A percentile compares a stretch with the other conserved stretches of the same genome.
Conservation (phyloP, 1,140 invertebrate genomes). For the Cydia amplana region DNA sequence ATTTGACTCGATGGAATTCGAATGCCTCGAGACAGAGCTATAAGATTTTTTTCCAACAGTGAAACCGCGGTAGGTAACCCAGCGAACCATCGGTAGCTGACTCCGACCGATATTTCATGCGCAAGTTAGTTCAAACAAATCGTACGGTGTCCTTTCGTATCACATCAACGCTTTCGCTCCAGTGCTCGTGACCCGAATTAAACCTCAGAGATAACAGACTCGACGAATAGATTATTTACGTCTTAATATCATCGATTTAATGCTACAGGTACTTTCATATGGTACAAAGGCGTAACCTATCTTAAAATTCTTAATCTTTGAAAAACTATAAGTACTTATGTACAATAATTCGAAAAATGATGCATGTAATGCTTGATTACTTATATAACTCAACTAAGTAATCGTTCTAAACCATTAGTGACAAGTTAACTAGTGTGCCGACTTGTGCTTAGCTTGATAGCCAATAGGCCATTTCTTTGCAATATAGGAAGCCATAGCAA, state of each 20-base stretch:
- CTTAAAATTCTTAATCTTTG: not conserved
- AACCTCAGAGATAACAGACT: not conserved
- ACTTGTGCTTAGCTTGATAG: conserved; percentile 13
- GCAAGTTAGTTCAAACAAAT: conserved; percentile 76
- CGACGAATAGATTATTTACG: not conserved
- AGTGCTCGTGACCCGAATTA: conserved; percentile 43
- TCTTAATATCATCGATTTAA: not conserved
- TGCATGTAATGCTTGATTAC: too few species aligned
- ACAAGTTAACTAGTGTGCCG: too few species aligned
- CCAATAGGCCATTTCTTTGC: not conserved
- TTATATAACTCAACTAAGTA: too few species aligned
- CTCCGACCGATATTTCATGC: conserved; percentile 60
- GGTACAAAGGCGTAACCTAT: not conserved
- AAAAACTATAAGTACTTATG: not conserved
- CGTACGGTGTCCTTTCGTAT: conserved; percentile 72
- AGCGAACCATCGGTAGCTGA: conserved; percentile 77
- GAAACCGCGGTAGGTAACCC: conserved; percentile 70
- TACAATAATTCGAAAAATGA: too few species aligned
- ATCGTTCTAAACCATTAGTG: too few species aligned
- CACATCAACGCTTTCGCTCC: conserved; percentile 58
- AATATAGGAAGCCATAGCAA: conserved; percentile 50
- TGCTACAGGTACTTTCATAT: not conserved
- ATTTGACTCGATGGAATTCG: conserved; percentile 77
- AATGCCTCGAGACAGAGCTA: conserved; percentile 63
- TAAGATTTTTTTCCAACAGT: conserved; percentile 59